Percentiles rank a stretch among this genome's conserved stretches.
phyloP scores from a whole-genome alignment of 1,140 invertebrate species.

The Aphelenchoides besseyi region DNA sequence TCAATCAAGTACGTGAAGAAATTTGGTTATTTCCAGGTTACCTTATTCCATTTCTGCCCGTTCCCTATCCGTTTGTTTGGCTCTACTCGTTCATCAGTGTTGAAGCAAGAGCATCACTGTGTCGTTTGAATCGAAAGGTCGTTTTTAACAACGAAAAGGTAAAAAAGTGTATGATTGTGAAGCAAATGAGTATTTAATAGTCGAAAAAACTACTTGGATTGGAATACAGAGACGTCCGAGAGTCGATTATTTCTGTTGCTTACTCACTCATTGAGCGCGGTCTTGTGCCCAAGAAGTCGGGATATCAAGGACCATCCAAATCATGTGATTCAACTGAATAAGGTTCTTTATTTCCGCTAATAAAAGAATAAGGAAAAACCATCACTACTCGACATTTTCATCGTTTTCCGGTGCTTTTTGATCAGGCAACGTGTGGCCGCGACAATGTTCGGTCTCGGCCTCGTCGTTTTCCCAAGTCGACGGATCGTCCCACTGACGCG shows the following conservation, averaged over 20 bases:
- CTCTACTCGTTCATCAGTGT: constrained; percentile 65
- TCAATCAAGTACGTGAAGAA: too few relatives aligned
- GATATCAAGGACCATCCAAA: constrained; percentile 40
- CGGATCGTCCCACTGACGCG: constrained; percentile 52
- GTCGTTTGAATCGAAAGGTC: constrained; percentile 64
- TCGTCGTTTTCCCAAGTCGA: constrained; percentile 53
- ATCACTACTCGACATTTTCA: not conserved
- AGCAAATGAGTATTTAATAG: constrained; percentile 48
- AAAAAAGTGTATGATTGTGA: constrained; percentile 16
- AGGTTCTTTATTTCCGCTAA: not conserved
- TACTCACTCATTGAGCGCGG: constrained; percentile 65
- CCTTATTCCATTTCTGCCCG: constrained; percentile 65
- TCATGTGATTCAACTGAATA: too few relatives aligned
- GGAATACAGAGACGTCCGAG: constrained; percentile 61
- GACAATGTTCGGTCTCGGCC: constrained; percentile 54
- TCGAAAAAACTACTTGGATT: constrained; percentile 64
- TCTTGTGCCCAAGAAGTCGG: constrained; percentile 63
- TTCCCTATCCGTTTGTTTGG: constrained; percentile 66
- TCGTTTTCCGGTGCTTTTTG: constrained; percentile 5
- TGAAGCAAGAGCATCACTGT: constrained; percentile 64
- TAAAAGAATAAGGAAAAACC: not conserved
- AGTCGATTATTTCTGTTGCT: constrained; percentile 64
- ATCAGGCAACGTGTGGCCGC: constrained; percentile 49
- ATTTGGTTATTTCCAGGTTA: constrained; percentile 62
- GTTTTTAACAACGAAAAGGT: constrained; percentile 67